Conservation (phyloP, 2,797 vertebrate species). For the Todus mexicanus region DNA sequence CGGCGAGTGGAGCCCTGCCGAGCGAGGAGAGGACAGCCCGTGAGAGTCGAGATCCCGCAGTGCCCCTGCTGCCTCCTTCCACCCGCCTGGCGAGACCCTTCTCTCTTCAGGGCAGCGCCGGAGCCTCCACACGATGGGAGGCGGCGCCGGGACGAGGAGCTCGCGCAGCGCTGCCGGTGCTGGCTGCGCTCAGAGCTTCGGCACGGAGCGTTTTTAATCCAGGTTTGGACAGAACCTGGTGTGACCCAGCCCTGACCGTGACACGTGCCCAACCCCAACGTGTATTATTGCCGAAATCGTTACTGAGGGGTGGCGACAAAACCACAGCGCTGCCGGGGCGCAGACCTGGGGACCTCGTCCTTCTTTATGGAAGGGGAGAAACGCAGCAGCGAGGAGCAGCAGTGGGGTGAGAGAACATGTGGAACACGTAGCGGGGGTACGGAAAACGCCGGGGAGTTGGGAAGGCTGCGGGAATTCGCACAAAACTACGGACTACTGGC, state of each 20-base stretch:
- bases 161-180: neutral
- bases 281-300: neutral
- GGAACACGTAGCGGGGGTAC: rapidly evolving
- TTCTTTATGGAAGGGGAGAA: neutral
- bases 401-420: rapidly evolving
- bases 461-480: neutral
- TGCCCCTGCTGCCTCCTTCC: neutral
- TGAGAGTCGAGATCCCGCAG: neutral
- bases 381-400: neutral
- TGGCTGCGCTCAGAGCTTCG: neutral
- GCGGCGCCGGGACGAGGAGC: neutral
- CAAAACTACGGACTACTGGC: neutral
- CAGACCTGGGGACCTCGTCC: neutral
- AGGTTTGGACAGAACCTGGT: neutral
- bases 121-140: neutral
- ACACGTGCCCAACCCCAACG: neutral
- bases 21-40: neutral
- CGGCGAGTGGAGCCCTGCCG: constrained; percentile 91
- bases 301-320: neutral
- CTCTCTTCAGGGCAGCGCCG: no score
- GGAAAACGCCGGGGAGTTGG: neutral
- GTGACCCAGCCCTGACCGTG: neutral
- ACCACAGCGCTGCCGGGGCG: neutral
- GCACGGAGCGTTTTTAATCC: neutral
- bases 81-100: neutral